A percentile compares a stretch with the other conserved stretches of the same genome.
Evolutionary conservation across 2,888 invertebrate species (phyloP).

Genomic region (Cylloceria caligata): DNA sequence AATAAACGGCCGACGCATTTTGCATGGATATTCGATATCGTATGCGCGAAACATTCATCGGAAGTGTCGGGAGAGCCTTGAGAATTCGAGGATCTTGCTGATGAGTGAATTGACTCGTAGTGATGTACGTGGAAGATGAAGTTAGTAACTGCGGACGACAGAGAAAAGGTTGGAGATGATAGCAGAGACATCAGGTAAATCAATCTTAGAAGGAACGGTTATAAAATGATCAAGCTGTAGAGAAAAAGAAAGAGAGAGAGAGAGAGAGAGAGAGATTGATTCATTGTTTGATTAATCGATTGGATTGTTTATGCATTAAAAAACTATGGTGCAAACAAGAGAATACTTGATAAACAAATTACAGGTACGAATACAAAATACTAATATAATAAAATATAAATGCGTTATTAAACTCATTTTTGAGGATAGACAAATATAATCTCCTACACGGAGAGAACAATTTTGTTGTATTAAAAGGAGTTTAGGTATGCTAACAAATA

Average conservation of each 20-base stretch:
- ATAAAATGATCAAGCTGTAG: not conserved
- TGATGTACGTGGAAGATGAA: constrained; percentile 8
- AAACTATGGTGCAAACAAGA: no score
- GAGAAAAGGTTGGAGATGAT: not conserved
- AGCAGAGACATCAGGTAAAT: constrained; percentile 30
- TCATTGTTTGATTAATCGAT: no score
- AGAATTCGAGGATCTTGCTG: not conserved
- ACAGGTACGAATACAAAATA: no score
- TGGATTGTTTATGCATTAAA: no score
- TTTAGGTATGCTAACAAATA: no score
- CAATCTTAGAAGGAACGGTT: constrained; percentile 4
- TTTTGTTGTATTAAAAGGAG: no score
- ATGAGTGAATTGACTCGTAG: constrained; percentile 55
- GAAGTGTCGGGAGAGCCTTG: not conserved
- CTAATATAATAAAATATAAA: no score
- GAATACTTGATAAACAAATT: no score
- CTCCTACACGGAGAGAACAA: no score
- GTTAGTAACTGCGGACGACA: not conserved
- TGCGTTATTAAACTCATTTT: no score
- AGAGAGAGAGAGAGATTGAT: no score
- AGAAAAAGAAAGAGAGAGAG: not conserved
- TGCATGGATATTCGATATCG: not conserved
- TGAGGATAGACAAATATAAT: no score
- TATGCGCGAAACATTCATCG: not conserved
- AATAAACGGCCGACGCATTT: not conserved